Conservation (phyloP, 2,888 invertebrate species). For the Lepidocyrtoides sp. region DNA sequence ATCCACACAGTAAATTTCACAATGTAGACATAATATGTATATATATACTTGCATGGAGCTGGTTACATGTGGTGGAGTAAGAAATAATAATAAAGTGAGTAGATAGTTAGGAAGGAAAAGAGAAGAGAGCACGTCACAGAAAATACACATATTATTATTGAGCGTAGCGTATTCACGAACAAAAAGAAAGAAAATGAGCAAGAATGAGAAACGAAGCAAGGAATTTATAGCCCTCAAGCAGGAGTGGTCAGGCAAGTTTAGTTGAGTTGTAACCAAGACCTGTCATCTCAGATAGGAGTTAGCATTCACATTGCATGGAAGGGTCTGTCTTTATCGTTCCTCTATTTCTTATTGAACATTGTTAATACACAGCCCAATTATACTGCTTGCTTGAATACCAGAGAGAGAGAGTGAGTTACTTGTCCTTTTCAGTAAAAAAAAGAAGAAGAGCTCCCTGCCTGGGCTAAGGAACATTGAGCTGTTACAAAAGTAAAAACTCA, state of each 20-base stretch:
- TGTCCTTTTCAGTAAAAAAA: too few relatives aligned
- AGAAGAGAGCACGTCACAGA: slow-evolving; percentile 41
- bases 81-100: slow-evolving; percentile 54
- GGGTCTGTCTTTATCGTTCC: slow-evolving; percentile 78
- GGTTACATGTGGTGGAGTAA: slow-evolving; percentile 64
- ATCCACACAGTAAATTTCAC: slow-evolving; percentile 13
- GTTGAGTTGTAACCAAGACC: slow-evolving; percentile 85
- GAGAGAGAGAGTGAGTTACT: too few relatives aligned
- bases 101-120: slow-evolving; percentile 65
- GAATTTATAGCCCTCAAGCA: slow-evolving; percentile 85
- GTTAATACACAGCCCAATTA: slow-evolving; percentile 48
- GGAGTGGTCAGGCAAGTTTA: slow-evolving; percentile 86
- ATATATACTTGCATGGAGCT: background rate
- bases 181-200: slow-evolving; percentile 36
- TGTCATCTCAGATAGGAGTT: slow-evolving; percentile 85
- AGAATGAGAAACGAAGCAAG: slow-evolving; percentile 78
- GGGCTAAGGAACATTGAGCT: slow-evolving; percentile 40
- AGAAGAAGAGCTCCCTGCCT: slow-evolving; percentile 28
- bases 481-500: background rate
- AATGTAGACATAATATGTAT: background rate
- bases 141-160: slow-evolving; percentile 56
- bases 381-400: slow-evolving; percentile 65
- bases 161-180: slow-evolving; percentile 48
- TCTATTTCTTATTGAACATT: slow-evolving; percentile 58
- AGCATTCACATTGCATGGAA: slow-evolving; percentile 85